Percentiles rank a stretch among this genome's conserved stretches.
These are phyloP conservation scores for Styela clava DNA, from an alignment of 23 tunicate species.

Conservation along the genomic window DNA sequence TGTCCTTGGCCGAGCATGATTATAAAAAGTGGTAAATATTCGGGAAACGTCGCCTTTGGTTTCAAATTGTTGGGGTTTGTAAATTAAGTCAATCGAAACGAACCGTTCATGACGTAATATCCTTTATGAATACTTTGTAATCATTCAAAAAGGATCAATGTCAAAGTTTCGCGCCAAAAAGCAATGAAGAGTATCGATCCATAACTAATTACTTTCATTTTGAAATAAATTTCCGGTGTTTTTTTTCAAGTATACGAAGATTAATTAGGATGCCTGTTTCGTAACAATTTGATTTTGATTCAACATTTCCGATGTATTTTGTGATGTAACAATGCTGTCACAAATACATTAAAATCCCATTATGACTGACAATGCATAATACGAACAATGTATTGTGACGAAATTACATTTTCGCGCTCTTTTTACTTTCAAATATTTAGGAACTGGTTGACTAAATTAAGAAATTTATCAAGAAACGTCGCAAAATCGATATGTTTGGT, in stretches of 20 bases:
- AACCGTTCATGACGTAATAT: neutral
- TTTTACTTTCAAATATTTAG: neutral
- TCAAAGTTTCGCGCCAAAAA: neutral
- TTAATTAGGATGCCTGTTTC: no score
- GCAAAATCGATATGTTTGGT: neutral
- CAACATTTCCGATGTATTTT: neutral
- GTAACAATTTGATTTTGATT: no score
- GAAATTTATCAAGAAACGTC: neutral
- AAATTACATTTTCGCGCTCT: neutral
- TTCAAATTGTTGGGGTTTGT: neutral
- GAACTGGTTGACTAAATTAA: neutral
- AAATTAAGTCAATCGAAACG: neutral
- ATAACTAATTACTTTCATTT: no score
- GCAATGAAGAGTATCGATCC: no score
- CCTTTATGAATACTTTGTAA: neutral
- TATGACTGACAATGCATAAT: neutral
- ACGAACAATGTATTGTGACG: neutral
- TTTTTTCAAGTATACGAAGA: no score
- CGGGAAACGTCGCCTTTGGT: neutral
- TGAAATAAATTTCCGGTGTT: no score
- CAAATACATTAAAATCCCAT: neutral
- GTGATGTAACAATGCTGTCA: neutral
- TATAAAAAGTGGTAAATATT: no score
- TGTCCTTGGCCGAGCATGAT: no score
- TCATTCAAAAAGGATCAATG: neutral